A percentile compares a stretch with the other conserved stretches of the same genome.
Conservation (phyloP, 2,888 invertebrate species). For the Candidula unifasciata region DNA sequence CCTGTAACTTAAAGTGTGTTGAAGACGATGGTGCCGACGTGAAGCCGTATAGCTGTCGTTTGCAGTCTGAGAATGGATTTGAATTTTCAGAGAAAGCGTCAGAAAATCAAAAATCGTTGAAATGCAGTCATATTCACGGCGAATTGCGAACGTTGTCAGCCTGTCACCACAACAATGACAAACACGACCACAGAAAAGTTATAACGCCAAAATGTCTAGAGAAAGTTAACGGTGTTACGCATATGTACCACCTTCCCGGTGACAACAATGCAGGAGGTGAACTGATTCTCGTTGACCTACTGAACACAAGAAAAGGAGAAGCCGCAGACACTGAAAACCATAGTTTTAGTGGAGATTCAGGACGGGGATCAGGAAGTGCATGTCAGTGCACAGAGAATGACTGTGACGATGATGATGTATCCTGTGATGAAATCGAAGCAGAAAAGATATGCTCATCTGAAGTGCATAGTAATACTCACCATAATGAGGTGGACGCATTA, state of each 20-base stretch:
- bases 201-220: neutral
- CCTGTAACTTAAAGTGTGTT: neutral
- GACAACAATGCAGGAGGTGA: neutral
- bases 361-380: neutral
- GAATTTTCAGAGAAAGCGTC: neutral
- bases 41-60: neutral
- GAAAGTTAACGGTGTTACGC: conserved; percentile 8
- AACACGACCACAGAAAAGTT: neutral
- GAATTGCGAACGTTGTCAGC: no score
- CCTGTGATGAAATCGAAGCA: conserved; percentile 13
- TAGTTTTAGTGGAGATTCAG: neutral
- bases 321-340: neutral
- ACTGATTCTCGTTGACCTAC: neutral
- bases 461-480: neutral
- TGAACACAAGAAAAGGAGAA: neutral
- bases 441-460: neutral
- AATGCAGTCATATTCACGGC: neutral
- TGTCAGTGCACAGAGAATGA: conserved; percentile 18
- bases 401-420: conserved; percentile 6
- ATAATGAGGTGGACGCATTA: conserved; percentile 26
- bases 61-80: neutral
- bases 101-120: neutral
- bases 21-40: neutral
- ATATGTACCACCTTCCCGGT: neutral
- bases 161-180: no score